Evolutionary conservation across 2,888 invertebrate species (phyloP), one percentile per base, ranked within the genome.

Genomic region (Panopea generosa): DNA sequence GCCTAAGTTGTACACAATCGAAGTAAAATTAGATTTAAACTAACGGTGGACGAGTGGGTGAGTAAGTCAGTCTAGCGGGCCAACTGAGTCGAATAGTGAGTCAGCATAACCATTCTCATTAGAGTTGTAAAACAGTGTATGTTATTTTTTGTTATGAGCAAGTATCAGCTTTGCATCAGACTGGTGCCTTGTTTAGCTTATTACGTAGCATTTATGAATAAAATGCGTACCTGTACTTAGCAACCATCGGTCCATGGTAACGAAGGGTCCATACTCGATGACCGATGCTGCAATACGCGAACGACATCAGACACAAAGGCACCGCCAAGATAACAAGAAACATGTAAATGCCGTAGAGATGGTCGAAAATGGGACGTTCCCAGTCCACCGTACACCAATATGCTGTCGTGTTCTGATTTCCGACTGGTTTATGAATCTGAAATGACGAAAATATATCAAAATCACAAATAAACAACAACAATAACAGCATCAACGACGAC

Each of bases 271-370:
- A 86, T 1, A 87, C 74, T 89, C 95, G 95, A 92, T 94, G 93
- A 88, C 95, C 95, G 85, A 96, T 95, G 66, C 94, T 93, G 9
- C 94, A 93, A 88, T 96, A 96, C 52, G 95, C 95, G 75, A 94
- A 94, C 0, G 93, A 94, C 95, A 96, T 95, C 55, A 95, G 94
- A 40, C 92, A 90, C n/a, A 95, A 93, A 0, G 96, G 96, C 22
- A 95, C 90, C 7, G 95, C 90, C 38, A 95, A 93, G 14, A 95
- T 94, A 40, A 95, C 86, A 1, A 94, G 86, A 24, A 95, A 92
- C 94, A 95, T 95, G 90, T 95, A 95, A 4, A 95, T 88, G 86
- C 95, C 95, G 87, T 95, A 95, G 43, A 94, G 90, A 43, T 73
- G 72, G 20, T 73, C 72, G 50, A 84, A 79, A 7, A 81, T 18